These are phyloP conservation scores for Tragelaphus strepsiceros DNA, from an alignment of 2,113 vertebrate genomes.

Conservation along the genomic window DNA sequence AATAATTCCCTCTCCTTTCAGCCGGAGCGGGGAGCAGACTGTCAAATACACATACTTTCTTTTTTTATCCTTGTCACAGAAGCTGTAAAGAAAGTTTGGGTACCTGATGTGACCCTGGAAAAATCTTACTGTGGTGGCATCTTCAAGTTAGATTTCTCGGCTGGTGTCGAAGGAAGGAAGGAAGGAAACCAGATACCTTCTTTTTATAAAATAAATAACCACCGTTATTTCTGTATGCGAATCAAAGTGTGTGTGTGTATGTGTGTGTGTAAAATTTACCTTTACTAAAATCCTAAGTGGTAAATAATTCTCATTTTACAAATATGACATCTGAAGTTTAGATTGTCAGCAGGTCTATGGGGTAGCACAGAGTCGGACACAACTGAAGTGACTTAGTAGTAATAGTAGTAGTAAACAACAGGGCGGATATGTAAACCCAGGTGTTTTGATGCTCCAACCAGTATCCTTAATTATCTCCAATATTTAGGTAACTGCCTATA, in stretches of 20 bases:
- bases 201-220: not conserved
- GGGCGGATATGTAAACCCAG: not conserved
- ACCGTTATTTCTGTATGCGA: not conserved
- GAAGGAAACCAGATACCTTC: not conserved
- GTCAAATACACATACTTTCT: not conserved
- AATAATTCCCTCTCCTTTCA: not conserved
- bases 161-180: not conserved
- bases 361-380: no score
- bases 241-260: not conserved
- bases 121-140: not conserved
- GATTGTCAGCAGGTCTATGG: not conserved
- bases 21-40: not conserved
- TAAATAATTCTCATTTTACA: not conserved
- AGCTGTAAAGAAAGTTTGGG: not conserved
- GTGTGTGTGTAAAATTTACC: not conserved
- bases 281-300: slow-evolving; percentile 3
- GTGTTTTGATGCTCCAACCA: not conserved
- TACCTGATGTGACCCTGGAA: not conserved
- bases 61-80: not conserved
- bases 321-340: not conserved
- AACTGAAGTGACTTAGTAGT: no score
- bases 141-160: not conserved
- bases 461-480: not conserved
- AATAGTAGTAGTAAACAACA: not conserved
- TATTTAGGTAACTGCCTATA: not conserved